Base-by-base conservation (phyloP, 2,113 vertebrate genomes). In the Apistogramma diplotaenia region DNA sequence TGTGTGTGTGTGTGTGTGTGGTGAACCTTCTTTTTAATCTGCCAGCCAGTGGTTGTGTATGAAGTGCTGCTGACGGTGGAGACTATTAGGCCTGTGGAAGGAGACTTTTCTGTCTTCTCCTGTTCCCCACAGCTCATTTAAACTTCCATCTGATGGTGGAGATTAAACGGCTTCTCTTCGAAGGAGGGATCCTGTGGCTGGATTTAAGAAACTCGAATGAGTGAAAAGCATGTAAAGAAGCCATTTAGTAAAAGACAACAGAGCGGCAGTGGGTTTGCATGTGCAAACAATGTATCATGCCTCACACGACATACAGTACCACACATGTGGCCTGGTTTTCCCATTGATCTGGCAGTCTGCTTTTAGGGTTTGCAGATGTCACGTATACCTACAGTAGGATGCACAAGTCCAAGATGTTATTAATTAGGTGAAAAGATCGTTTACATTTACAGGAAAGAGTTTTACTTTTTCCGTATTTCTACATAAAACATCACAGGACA, bases 201-300 rank as follows among this genome's bases (percentile, higher is more conserved):
- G 76, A 46, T 73, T 53, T 86, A 85, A 89, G 87, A 88, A 83
- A 80, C 31, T 21, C 23, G 62, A 90, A 79, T 90, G 91, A 93
- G 87, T 92, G 92, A 94, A 89, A 86, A 87, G 92, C 89, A 92
- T 92, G 91, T 92, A 87, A 93, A 92, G 90, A 92, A 83, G 70
- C 90, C 87, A 87, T 92, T 94, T 93, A 91, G 87, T 82, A 25
- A 59, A 71, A 86, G 83, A 91, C 84, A 80, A 83, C 82, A 57
- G 75, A 73, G 74, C 27, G 53, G 12, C 84, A 61, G 88, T n/a
- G 82, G 88, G 74, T 89, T 85, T 86, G 67, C 61, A 79, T 80
- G 67, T 81, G 70, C 76, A 87, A 88, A 89, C 84, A 85, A 85
- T 88, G 86, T 27, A 88, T 87, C 77, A 74, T 78, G 74, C 74